Evolutionary conservation across 2,797 vertebrate genomes (phyloP), one percentile per base, ranked within the genome.

Genomic region (Leontopithecus rosalia): DNA sequence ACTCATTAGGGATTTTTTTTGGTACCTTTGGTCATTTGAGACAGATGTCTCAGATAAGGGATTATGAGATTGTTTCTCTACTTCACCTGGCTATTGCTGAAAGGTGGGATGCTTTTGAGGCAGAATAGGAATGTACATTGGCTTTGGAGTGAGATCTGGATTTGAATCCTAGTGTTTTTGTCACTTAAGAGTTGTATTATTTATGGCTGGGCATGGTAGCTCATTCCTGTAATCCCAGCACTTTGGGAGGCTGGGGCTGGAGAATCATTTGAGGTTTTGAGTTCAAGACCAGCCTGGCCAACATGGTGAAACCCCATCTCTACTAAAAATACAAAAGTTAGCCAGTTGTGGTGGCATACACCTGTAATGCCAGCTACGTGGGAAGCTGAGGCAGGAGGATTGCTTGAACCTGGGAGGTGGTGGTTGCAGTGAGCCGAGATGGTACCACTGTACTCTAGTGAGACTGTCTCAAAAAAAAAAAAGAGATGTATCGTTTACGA

Each of bases 91-190:
- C 24, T 76, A 1, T 92, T 96, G 28, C 72, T 92, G 50, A 88
- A 86, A 81, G 67, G 17, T 30, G 12, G 57, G 14, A 80, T 86
- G 50, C 50, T 93, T 94, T 92, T 79, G 80, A 90, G 64, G n/a
- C 76, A 70, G 90, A 89, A 58, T 43, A 87, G 55, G 43, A 73
- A 95, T 85, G 48, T 19, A 10, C 43, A 3, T 46, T 83, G 83
- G 39, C 76, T 94, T 94, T 58, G 72, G 50, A 43, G 41, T 96
- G 41, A 90, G 93, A 67, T 84, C 58, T 90, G 46, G 52, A 46
- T 93, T 84, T 94, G 84, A 93, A 79, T 79, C 20, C 43, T 76
- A 48, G 8, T 87, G 64, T 81, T 91, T 19, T 86, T 88, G 39
- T 33, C 30, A 4, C 11, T 52, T 88, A 30, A 61, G 9, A 87